These are phyloP conservation scores for Pangasius djambal DNA, from an alignment of 2,797 vertebrate genomes.

Conservation along the genomic window DNA sequence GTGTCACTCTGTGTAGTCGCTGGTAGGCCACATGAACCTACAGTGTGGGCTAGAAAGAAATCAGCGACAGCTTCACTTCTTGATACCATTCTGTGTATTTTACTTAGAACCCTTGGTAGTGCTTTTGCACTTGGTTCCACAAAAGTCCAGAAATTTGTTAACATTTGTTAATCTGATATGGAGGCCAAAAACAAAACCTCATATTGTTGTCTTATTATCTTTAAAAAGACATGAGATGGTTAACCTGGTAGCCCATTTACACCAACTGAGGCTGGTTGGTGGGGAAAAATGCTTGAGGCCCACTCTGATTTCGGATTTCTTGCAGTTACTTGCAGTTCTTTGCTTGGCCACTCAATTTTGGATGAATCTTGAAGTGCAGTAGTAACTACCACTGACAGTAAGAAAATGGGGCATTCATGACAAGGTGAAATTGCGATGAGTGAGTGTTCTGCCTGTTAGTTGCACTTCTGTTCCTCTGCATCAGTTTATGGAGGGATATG, in stretches of 20 bases:
- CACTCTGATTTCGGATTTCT: not conserved
- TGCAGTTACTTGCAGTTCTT: not conserved
- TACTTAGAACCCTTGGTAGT: not conserved
- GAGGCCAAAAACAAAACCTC: not conserved
- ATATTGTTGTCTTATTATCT: not conserved
- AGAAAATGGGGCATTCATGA: not conserved
- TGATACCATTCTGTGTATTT: not conserved
- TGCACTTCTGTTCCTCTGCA: not conserved
- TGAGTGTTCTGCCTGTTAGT: not conserved
- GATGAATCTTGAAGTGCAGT: too few relatives aligned
- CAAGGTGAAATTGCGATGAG: not conserved
- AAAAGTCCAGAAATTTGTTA: not conserved
- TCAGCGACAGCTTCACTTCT: not conserved
- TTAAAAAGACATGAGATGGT: not conserved
- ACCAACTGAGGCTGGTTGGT: not conserved
- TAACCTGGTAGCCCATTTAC: not conserved
- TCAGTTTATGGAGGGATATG: not conserved
- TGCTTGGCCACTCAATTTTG: not conserved
- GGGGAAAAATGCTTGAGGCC: not conserved
- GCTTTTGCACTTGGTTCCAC: not conserved
- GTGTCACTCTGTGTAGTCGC: not conserved
- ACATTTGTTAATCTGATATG: not conserved
- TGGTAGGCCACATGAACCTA: not conserved
- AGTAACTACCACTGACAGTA: too few relatives aligned
- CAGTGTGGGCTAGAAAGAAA: not conserved